Evolutionary conservation across 2,797 vertebrate genomes (phyloP).

Genomic region (Distichodus sexfasciatus): DNA sequence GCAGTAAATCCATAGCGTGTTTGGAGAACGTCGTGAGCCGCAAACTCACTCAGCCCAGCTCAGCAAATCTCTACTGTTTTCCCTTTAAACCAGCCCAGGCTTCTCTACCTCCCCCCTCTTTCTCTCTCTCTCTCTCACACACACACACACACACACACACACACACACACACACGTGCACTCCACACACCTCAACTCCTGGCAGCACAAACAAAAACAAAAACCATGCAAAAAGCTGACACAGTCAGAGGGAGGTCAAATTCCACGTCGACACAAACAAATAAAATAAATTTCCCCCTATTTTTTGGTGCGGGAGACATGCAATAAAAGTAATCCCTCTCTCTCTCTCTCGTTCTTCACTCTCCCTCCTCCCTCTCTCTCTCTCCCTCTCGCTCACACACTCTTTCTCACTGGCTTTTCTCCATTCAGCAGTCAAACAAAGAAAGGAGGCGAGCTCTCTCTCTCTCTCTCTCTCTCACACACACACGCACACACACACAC

Average conservation of each 20-base stretch:
- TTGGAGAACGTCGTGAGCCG: constrained; percentile 49
- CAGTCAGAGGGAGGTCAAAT: constrained; percentile 29
- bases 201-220: constrained; percentile 42
- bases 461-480: constrained; percentile 46
- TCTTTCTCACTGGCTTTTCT: constrained; percentile 67
- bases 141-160: constrained; percentile 11
- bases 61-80: constrained; percentile 64
- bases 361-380: constrained; percentile 46
- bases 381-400: constrained; percentile 55
- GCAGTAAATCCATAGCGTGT: constrained; percentile 63
- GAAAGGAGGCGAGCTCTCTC: constrained; percentile 73
- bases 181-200: constrained; percentile 4
- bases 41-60: constrained; percentile 61
- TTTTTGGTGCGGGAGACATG: no score
- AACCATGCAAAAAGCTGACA: constrained; percentile 44
- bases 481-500: constrained; percentile 52
- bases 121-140: constrained; percentile 34
- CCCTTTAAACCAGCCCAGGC: constrained; percentile 71
- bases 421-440: constrained; percentile 83
- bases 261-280: constrained; percentile 35
- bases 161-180: background rate
- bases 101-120: constrained; percentile 61
- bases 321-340: no score
- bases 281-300: constrained; percentile 32
- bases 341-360: constrained; percentile 48